Evolutionary conservation across 2,888 invertebrate genomes (phyloP).

Genomic region (Brenthis ino): DNA sequence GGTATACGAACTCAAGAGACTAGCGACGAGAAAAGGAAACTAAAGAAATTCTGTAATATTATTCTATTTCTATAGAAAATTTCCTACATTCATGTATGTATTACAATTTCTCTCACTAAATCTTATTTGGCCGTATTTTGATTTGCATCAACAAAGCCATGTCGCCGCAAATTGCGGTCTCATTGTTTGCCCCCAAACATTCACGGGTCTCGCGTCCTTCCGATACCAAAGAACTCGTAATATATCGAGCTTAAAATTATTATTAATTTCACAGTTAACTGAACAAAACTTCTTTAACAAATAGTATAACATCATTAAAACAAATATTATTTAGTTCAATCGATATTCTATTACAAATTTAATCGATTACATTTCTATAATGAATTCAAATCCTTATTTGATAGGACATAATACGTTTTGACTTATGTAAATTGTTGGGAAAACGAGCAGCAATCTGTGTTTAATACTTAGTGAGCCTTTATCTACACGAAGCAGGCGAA

Average conservation of each 20-base stretch:
- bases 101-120: background rate
- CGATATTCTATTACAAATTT: background rate
- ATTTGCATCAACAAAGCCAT: constrained; percentile 73
- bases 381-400: constrained; percentile 14
- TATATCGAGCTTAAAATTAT: constrained; percentile 48
- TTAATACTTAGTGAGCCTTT: constrained; percentile 68
- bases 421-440: constrained; percentile 64
- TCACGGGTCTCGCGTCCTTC: constrained; percentile 67
- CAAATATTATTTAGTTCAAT: background rate
- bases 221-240: constrained; percentile 66
- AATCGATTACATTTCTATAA: constrained; percentile 1
- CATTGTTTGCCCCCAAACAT: constrained; percentile 78
- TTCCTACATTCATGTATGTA: background rate
- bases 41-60: background rate
- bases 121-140: constrained; percentile 63
- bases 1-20: too few relatives aligned
- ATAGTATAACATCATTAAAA: too few relatives aligned
- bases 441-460: constrained; percentile 67
- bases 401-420: constrained; percentile 42
- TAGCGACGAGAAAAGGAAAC: too few relatives aligned
- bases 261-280: constrained; percentile 13
- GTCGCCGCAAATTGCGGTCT: constrained; percentile 76
- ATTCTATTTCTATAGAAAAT: background rate
- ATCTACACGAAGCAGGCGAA: constrained; percentile 63
- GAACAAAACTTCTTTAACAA: background rate